Conservation (phyloP, 2,888 invertebrate genomes). For the Hyposoter didymator region DNA sequence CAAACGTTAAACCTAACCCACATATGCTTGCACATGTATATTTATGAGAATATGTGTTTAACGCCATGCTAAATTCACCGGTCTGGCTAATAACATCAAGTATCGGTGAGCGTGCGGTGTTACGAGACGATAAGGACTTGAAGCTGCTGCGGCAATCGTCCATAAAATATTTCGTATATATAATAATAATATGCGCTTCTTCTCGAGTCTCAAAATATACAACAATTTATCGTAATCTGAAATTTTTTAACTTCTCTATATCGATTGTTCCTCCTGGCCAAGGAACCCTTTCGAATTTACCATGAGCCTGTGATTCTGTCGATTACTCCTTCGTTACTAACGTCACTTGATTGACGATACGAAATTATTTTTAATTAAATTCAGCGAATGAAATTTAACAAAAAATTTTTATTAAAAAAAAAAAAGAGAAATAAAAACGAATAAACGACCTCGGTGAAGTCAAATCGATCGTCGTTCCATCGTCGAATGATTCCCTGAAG, state of each 20-base stretch:
- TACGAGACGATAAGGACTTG: slow-evolving; percentile 65
- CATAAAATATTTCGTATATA: slow-evolving; percentile 50
- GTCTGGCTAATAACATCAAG: slow-evolving; percentile 64
- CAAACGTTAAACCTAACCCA: slow-evolving; percentile 43
- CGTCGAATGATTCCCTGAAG: too few relatives aligned
- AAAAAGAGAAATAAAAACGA: too few relatives aligned
- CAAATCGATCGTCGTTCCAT: too few relatives aligned
- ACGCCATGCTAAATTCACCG: slow-evolving; percentile 53
- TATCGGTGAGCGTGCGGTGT: slow-evolving; percentile 55
- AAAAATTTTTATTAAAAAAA: too few relatives aligned
- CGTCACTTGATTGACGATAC: too few relatives aligned
- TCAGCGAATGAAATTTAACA: too few relatives aligned
- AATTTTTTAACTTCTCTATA: background rate
- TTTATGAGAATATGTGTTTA: slow-evolving; percentile 34
- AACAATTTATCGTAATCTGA: slow-evolving; percentile 41
- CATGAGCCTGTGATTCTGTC: background rate
- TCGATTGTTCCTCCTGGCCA: background rate
- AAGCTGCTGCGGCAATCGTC: slow-evolving; percentile 30
- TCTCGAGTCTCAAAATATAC: slow-evolving; percentile 26
- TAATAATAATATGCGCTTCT: background rate
- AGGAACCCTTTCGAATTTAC: background rate
- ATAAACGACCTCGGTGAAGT: too few relatives aligned
- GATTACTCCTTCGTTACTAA: background rate
- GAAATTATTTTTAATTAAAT: too few relatives aligned
- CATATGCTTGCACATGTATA: slow-evolving; percentile 25